These are phyloP conservation scores for Rhinogobio ventralis DNA, from an alignment of 2,797 vertebrate genomes.

Conservation along the genomic window DNA sequence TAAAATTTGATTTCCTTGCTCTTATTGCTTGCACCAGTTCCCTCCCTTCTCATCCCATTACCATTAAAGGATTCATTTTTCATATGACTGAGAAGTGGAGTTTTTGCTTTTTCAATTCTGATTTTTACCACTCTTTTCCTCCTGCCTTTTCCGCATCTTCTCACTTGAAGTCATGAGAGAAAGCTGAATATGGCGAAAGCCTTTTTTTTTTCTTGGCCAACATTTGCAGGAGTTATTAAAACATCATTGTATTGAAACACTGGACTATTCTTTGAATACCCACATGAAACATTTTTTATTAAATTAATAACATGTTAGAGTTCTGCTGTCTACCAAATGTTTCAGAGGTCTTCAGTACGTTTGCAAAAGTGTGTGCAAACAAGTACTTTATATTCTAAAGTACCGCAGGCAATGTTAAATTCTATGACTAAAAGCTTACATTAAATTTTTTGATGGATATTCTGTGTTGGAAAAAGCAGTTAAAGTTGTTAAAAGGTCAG, in stretches of 20 bases:
- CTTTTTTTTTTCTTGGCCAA: neutral
- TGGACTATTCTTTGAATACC: neutral
- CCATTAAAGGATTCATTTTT: conserved; percentile 61
- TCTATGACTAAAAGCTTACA: conserved; percentile 5
- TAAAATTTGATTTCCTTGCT: conserved; percentile 65
- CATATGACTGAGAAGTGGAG: neutral
- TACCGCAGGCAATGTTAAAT: neutral
- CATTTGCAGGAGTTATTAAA: neutral
- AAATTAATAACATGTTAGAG: neutral
- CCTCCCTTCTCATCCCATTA: conserved; percentile 62
- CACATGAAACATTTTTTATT: neutral
- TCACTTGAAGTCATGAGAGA: neutral
- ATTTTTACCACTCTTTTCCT: neutral
- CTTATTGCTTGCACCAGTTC: conserved; percentile 59
- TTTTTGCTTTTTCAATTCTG: conserved; percentile 4
- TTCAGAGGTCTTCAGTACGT: conserved; percentile 21
- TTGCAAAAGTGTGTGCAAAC: conserved; percentile 9
- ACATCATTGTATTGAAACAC: neutral
- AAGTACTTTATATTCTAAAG: conserved; percentile 36
- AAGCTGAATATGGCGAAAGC: neutral
- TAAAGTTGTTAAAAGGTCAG: conserved; percentile 37
- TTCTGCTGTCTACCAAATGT: neutral
- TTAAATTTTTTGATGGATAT: conserved; percentile 15
- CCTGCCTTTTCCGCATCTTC: neutral
- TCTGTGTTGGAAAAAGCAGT: neutral